Base-by-base conservation (phyloP, 2,797 vertebrate species). In the Scolopax bukidnonensis region DNA sequence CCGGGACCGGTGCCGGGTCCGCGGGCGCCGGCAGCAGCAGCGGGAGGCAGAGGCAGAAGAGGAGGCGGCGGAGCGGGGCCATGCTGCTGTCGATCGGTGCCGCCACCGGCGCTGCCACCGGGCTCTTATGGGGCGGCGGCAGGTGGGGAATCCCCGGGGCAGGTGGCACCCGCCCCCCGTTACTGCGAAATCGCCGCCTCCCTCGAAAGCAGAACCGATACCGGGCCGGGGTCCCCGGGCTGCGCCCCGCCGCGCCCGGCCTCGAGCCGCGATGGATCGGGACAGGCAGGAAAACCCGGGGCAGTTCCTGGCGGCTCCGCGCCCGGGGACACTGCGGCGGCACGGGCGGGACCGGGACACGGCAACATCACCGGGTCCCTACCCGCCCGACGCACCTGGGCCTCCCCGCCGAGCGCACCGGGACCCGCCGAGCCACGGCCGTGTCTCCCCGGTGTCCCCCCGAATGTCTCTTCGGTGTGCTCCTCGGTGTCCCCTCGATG, bases 81-180 rank as follows among this genome's bases (percentile, higher is more conserved):
- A 94, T 95, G 60, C 50, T 50, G 24, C 48, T 25, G 48, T 7
- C 19, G 36, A 13, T 65, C 81, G 67, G 40, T 83, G 12, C 50
- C 28, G 32, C 57, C 61, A 84, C 85, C 85, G 91, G 47, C 3
- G 51, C 60, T 17, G 47, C 25, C 79, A 38, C 83, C 61, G 93
- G 61, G 63, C 48, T 93, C 84, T 96, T 96, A 95, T 96, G 75
- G 61, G 93, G 94, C 82, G 84, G 91, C 87, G 83, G 87, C 96
- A 97, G 97, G 96, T 95, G 97, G 98, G 97, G 96, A 98, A 98
- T 89, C 96, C 97, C 97, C 76, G 84, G 77, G 60, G 64, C 93
- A 95, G 89, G 83, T 91, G 91, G 75, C 87, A 70, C 78, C 85
- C 87, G 69, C 65, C 73, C 56, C 89, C 71, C 85, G 50, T 93